Evolutionary conservation across 2,113 vertebrate species (phyloP), one percentile per base, ranked within the genome.

Genomic region (Tupaia tana): DNA sequence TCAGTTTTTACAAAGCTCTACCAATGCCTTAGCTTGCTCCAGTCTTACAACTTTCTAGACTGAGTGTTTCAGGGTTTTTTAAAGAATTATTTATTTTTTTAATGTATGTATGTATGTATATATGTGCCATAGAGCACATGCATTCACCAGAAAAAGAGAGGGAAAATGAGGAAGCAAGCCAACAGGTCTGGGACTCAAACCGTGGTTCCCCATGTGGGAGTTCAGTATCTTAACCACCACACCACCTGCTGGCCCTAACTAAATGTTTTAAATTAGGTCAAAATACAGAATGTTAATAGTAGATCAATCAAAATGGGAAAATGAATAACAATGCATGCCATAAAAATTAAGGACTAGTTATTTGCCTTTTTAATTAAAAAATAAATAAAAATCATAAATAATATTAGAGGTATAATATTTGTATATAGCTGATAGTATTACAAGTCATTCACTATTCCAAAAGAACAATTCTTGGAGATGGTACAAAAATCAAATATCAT

Each of bases 351-450:
- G 56, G 64, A 86, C 15, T 61, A 59, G 64, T 52, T 69, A 52
- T 64, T 79, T 20, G 77, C 13, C 67, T 78, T 94, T 86, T 69
- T 67, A 69, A 67, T 71, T 75, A 29, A 27, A 70, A 82, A 88
- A 54, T 83, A 89, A 77, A 71, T n/a, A 81, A 69, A 92, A 90
- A 85, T 79, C 80, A 61, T 27, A 93, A 95, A 83, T 24, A n/a
- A n/a, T 61, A 85, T 19, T 90, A 0, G 12, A 86, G 16, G 7
- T 84, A 0, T 71, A 89, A 31, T 71, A 87, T 67, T 84, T 88
- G 16, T 80, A 64, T 58, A 29, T 20, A 69, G 11, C 12, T 81
- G 16, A 85, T 27, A 22, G 12, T 75, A 87, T 85, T 61, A 71
- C 75, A 82, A 24, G 19, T 12, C 64, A 58, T 61, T 90, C 73